A percentile compares a stretch with the other conserved stretches of the same genome.
Conservation (phyloP, 2,888 invertebrate genomes). For the Cerceris rybyensis region DNA sequence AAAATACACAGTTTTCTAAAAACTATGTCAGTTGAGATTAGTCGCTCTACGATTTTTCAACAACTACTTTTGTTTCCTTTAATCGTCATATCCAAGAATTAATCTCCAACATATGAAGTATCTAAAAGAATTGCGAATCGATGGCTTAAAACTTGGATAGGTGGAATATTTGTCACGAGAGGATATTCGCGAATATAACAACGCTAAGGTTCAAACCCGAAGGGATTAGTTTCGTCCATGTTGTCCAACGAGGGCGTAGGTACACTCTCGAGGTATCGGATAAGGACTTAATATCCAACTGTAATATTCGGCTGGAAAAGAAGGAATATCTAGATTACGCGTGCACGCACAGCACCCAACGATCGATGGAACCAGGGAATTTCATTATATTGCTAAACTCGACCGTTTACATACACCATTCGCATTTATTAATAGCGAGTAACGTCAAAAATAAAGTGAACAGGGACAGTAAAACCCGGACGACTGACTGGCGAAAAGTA, state of each 20-base stretch:
- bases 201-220: background rate
- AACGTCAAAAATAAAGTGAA: slow-evolving; percentile 32
- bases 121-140: background rate
- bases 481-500: background rate
- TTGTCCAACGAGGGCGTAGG: background rate
- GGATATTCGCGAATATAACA: too few relatives aligned
- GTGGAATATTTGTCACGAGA: background rate
- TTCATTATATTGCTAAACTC: slow-evolving; percentile 11
- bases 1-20: too few relatives aligned
- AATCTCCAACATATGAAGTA: too few relatives aligned
- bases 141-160: background rate
- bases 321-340: background rate
- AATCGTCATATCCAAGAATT: too few relatives aligned
- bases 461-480: background rate
- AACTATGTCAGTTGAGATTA: too few relatives aligned
- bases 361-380: slow-evolving; percentile 1
- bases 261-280: background rate
- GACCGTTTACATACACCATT: background rate
- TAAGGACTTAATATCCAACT: background rate
- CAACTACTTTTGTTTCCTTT: background rate
- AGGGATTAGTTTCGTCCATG: background rate
- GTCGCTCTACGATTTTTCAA: background rate
- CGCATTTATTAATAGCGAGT: slow-evolving; percentile 28
- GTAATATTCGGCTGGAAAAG: slow-evolving; percentile 1
- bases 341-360: background rate